These are phyloP conservation scores for Itoplectis maculator DNA, from an alignment of 2,888 invertebrate genomes.

Conservation along the genomic window DNA sequence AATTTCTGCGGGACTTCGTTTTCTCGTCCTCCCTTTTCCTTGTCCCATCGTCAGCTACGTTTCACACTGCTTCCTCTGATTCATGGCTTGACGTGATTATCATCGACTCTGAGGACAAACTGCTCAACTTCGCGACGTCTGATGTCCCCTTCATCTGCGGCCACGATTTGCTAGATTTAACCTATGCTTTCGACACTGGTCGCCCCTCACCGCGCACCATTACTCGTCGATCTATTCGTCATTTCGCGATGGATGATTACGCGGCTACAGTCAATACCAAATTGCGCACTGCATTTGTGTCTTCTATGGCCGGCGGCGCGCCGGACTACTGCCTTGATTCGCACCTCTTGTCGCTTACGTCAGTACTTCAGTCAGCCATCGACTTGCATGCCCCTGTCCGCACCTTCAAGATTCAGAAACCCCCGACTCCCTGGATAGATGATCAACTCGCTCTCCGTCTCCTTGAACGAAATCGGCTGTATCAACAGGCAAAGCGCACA, in stretches of 20 bases:
- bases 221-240: neutral
- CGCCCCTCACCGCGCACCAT: neutral
- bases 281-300: too few species aligned
- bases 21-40: neutral
- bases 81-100: constrained; percentile 33
- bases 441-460: neutral
- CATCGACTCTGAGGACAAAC: neutral
- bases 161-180: neutral
- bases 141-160: neutral
- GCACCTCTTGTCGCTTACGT: neutral
- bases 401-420: neutral
- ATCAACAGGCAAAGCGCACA: neutral
- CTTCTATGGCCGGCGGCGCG: neutral
- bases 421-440: neutral
- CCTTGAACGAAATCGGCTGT: neutral
- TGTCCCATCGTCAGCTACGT: constrained; percentile 13
- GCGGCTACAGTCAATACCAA: neutral
- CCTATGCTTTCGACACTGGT: neutral
- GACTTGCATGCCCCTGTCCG: neutral
- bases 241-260: neutral
- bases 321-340: neutral
- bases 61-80: constrained; percentile 4
- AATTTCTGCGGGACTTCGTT: neutral
- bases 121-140: neutral
- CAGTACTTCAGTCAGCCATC: neutral